Base-by-base conservation (phyloP, 2,113 vertebrate genomes). In the Clarias macrocephalus region DNA sequence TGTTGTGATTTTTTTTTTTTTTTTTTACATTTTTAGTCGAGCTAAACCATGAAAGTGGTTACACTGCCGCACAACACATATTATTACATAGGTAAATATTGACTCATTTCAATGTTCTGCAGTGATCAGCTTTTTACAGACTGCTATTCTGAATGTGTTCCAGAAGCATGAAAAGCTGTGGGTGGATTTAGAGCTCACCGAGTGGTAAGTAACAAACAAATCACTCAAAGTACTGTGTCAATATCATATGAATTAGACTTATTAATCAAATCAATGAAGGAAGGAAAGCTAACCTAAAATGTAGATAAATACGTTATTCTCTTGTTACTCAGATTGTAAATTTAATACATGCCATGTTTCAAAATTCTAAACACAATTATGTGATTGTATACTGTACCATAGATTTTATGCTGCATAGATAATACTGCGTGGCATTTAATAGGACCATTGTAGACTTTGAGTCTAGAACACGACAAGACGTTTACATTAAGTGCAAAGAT, bases 131-230 rank as follows among this genome's bases (percentile, higher is more conserved):
- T 48, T 56, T 12, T 42, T 42, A 73, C 33, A 73, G 18, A 19
- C 70, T 42, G 33, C 70, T 25, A 21, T 89, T 23, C 19, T 76
- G 56, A 83, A 83, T 87, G 75, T 80, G 15, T 10, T 91, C 76
- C n/a, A 95, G 95, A 92, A 33, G 4, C 76, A 91, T 16, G 93
- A 96, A 86, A 94, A 94, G 57, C 91, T 97, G 86, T 94, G 95
- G 54, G 93, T 96, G 42, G 96, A 96, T 72, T 97, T 97, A 86
- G 92, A 95, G 83, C 18, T 96, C 85, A 91, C 93, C 82, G 90
- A 93, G 89, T 95, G 95, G 96, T 97, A 92, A 95, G 96, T 94
- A 88, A 79, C 0, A 30, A 25, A 15, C 19, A 23, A 52, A 5
- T 52, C 42, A 11, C 8, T 11, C 15, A 8, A 42, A 42, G 37